Percentiles rank a stretch among this genome's conserved stretches.
Evolutionary conservation across 2,888 invertebrate species (phyloP).

Genomic region (Melanostoma scalare): DNA sequence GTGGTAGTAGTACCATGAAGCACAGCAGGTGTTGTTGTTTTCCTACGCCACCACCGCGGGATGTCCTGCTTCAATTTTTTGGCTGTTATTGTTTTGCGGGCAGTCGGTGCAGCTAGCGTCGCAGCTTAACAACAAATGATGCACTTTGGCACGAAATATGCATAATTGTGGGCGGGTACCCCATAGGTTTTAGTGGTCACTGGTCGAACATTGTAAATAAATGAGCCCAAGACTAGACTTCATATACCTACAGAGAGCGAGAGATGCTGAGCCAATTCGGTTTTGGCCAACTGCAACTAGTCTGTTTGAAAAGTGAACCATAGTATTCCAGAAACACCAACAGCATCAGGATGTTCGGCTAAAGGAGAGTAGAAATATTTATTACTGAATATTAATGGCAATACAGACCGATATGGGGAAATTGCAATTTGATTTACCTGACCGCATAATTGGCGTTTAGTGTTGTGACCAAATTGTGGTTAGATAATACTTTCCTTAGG

Average conservation of each 20-base stretch:
- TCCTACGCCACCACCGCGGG: slow-evolving; percentile 36
- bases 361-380: slow-evolving; percentile 36
- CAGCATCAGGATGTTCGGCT: not conserved
- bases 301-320: slow-evolving; percentile 21
- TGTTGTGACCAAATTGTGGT: slow-evolving; percentile 52
- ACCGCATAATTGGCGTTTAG: slow-evolving; percentile 70
- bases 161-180: slow-evolving; percentile 68
- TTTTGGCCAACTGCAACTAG: slow-evolving; percentile 61
- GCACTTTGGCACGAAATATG: slow-evolving; percentile 70
- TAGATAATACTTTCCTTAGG: slow-evolving; percentile 37
- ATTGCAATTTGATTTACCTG: slow-evolving; percentile 70
- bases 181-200: slow-evolving; percentile 66
- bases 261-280: slow-evolving; percentile 48
- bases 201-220: slow-evolving; percentile 67
- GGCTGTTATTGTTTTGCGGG: slow-evolving; percentile 44
- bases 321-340: not conserved
- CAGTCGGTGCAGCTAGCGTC: not conserved
- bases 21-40: slow-evolving; percentile 50
- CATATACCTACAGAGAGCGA: slow-evolving; percentile 5
- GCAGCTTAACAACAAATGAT: slow-evolving; percentile 61
- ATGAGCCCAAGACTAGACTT: slow-evolving; percentile 40
- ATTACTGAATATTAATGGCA: slow-evolving; percentile 65
- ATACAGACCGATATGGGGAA: slow-evolving; percentile 55
- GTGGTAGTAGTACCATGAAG: slow-evolving; percentile 3
- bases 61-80: slow-evolving; percentile 37